Percentiles rank a stretch among this genome's conserved stretches.
Evolutionary conservation across 1,140 invertebrate species (phyloP).

Genomic region (Metaphire vulgaris): DNA sequence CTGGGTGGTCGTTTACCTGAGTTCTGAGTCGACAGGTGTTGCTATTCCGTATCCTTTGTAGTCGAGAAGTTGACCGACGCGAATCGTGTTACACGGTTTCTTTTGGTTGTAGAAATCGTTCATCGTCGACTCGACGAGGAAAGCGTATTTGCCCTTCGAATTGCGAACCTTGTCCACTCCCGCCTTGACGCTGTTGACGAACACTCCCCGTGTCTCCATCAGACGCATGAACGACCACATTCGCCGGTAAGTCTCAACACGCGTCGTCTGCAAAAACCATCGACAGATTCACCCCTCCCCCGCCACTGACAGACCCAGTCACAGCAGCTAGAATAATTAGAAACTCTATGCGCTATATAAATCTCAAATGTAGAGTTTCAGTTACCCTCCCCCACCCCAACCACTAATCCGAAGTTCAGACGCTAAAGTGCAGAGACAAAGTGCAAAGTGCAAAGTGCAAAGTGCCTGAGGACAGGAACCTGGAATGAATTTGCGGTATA

Average conservation of each 20-base stretch:
- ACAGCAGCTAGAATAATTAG: too few species aligned
- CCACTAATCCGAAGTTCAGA: background rate
- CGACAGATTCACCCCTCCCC: too few species aligned
- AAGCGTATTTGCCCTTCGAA: constrained; percentile 48
- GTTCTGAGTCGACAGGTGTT: constrained; percentile 77
- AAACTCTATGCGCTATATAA: too few species aligned
- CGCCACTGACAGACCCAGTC: too few species aligned
- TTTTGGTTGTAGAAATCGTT: constrained; percentile 49
- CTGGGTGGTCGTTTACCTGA: too few species aligned
- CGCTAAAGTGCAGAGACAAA: background rate
- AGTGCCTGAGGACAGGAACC: background rate
- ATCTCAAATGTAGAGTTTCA: too few species aligned
- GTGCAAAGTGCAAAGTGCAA: background rate
- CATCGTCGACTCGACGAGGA: constrained; percentile 47
- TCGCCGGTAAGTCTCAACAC: constrained; percentile 28
- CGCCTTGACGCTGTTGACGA: constrained; percentile 35
- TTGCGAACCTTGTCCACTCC: constrained; percentile 67
- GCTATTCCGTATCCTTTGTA: constrained; percentile 90
- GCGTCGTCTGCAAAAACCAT: background rate
- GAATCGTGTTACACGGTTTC: constrained; percentile 82
- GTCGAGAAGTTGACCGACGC: constrained; percentile 73
- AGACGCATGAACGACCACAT: constrained; percentile 59
- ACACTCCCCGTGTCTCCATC: constrained; percentile 55
- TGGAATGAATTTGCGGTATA: background rate
- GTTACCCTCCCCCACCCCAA: too few species aligned